Evolutionary conservation across 2,113 vertebrate species (phyloP).

Genomic region (Corythornis madagascariensis): DNA sequence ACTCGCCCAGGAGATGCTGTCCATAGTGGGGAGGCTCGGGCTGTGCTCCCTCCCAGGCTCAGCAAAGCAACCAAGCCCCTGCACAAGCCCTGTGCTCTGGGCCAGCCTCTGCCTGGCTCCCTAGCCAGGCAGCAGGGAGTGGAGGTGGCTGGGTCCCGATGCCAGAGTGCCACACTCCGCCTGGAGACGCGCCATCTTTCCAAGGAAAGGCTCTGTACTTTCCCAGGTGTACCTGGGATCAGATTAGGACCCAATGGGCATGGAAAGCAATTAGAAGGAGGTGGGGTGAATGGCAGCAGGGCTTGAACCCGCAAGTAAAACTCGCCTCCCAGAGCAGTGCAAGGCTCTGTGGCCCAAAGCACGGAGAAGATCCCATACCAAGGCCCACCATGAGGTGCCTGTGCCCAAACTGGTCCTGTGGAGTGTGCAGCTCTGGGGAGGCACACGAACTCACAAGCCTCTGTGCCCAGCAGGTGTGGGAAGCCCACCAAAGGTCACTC

Average conservation of each 20-base stretch:
- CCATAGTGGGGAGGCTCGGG: accelerated
- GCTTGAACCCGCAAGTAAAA: background rate
- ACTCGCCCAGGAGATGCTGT: too few species aligned
- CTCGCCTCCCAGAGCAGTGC: background rate
- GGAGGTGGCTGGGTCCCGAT: background rate
- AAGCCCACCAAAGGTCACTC: background rate
- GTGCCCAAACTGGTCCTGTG: background rate
- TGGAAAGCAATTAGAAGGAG: background rate
- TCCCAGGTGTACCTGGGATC: background rate
- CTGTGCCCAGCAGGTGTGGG: background rate
- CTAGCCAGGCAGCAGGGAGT: background rate
- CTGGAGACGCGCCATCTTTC: background rate
- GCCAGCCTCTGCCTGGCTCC: background rate
- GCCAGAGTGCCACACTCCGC: background rate
- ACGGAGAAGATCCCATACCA: background rate
- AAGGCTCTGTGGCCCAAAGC: background rate
- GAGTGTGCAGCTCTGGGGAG: background rate
- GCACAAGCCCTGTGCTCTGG: background rate
- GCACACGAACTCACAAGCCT: accelerated
- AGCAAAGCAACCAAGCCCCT: background rate
- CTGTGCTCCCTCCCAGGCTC: background rate
- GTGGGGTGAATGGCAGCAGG: background rate
- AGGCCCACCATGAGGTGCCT: too few species aligned
- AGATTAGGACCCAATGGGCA: background rate
- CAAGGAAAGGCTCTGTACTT: background rate